Percentiles rank a stretch among this genome's conserved stretches.
phyloP scores from a whole-genome alignment of 1,140 invertebrate species.

The Palaemon carinicauda region DNA sequence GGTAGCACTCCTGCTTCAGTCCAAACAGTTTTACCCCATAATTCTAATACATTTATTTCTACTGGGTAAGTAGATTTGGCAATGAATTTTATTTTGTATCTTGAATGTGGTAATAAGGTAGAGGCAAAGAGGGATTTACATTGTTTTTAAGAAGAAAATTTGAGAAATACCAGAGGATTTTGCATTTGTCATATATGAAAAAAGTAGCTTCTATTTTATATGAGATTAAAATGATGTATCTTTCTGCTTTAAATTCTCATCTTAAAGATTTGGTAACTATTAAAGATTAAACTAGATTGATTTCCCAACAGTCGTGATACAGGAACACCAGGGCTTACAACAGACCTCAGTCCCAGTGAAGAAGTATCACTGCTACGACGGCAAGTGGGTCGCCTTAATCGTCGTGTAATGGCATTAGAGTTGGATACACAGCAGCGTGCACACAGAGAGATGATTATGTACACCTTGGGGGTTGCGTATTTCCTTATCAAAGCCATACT shows the following conservation, averaged over 20 bases:
- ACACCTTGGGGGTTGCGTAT: constrained; percentile 81
- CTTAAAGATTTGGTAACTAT: neutral
- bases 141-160: too few species aligned
- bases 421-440: constrained; percentile 80
- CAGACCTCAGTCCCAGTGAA: constrained; percentile 76
- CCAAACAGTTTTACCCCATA: neutral
- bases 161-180: too few species aligned
- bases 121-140: too few species aligned
- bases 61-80: neutral
- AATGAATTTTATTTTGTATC: too few species aligned
- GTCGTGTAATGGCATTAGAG: constrained; percentile 85
- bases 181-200: too few species aligned
- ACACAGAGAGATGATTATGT: constrained; percentile 83
- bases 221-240: too few species aligned
- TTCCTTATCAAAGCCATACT: constrained; percentile 84
- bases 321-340: constrained; percentile 67
- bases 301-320: constrained; percentile 12
- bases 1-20: constrained; percentile 29
- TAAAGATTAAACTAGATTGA: too few species aligned
- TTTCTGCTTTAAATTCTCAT: neutral
- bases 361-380: constrained; percentile 82
- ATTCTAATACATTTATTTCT: neutral
- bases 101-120: too few species aligned
- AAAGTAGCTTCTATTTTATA: too few species aligned
- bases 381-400: constrained; percentile 83